These are phyloP conservation scores for Montipora capricornis DNA, from an alignment of 64 coral and sea anemone species.

Conservation along the genomic window DNA sequence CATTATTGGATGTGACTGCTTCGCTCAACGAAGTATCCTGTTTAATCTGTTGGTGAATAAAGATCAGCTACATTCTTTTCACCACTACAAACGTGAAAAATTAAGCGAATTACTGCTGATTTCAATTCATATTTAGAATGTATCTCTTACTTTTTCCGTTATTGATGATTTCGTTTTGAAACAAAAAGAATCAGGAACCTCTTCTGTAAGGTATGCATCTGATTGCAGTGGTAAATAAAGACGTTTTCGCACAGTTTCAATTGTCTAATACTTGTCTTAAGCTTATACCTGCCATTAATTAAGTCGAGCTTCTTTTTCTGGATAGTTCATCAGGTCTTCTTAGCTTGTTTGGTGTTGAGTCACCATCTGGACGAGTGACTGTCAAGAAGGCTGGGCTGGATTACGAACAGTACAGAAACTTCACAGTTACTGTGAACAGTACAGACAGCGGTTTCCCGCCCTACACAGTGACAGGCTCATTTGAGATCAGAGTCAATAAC, in stretches of 20 bases:
- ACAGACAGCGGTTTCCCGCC: slow-evolving; percentile 87
- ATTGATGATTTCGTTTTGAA: too few species aligned
- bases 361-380: slow-evolving; percentile 66
- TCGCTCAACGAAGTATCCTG: background rate
- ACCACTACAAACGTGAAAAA: too few species aligned
- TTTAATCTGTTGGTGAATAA: background rate
- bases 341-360: slow-evolving; percentile 61
- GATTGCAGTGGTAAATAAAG: too few species aligned
- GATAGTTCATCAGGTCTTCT: background rate
- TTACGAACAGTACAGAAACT: slow-evolving; percentile 75
- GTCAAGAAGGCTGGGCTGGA: slow-evolving; percentile 58
- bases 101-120: too few species aligned
- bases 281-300: background rate
- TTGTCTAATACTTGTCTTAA: too few species aligned
- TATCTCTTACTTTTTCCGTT: too few species aligned
- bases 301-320: background rate
- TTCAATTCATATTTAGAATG: too few species aligned
- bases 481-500: slow-evolving; percentile 77
- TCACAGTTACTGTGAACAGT: slow-evolving; percentile 71
- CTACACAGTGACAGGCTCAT: slow-evolving; percentile 67
- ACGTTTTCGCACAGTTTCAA: too few species aligned
- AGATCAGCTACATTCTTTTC: too few species aligned
- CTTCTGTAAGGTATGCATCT: too few species aligned
- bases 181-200: too few species aligned
- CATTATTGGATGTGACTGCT: background rate